These are phyloP conservation scores for Furcula furcula DNA, from an alignment of 2,888 invertebrate species.

Conservation along the genomic window DNA sequence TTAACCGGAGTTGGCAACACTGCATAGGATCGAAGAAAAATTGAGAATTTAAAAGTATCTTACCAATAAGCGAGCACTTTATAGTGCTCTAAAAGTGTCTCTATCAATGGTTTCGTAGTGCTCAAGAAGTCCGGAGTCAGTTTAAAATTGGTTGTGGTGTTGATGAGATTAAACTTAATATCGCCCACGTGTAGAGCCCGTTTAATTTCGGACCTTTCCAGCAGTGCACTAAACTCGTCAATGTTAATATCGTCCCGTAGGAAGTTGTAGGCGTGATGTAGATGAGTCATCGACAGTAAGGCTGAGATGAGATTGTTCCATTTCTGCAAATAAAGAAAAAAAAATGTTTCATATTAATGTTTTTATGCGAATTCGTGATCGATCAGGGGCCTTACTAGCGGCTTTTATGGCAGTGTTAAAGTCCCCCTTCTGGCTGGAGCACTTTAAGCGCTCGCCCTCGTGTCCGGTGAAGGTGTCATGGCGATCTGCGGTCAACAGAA, in stretches of 20 bases:
- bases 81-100: constrained; percentile 58
- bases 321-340: too few species aligned
- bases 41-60: too few species aligned
- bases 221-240: constrained; percentile 40
- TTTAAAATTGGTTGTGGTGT: constrained; percentile 51
- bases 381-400: too few species aligned
- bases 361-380: too few species aligned
- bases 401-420: too few species aligned
- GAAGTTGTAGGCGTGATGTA: constrained; percentile 66
- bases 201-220: constrained; percentile 47
- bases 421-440: too few species aligned
- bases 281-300: constrained; percentile 48
- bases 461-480: too few species aligned
- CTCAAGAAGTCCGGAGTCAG: constrained; percentile 61
- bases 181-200: constrained; percentile 65
- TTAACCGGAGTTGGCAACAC: too few species aligned
- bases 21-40: too few species aligned
- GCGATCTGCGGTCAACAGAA: too few species aligned
- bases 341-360: too few species aligned
- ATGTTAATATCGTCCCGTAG: constrained; percentile 48
- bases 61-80: constrained; percentile 59
- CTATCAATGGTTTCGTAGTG: constrained; percentile 49
- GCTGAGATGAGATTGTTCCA: constrained; percentile 49
- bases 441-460: too few species aligned
- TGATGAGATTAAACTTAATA: constrained; percentile 49